Conservation (phyloP, 2,113 vertebrate species). For the Sander vitreus region DNA sequence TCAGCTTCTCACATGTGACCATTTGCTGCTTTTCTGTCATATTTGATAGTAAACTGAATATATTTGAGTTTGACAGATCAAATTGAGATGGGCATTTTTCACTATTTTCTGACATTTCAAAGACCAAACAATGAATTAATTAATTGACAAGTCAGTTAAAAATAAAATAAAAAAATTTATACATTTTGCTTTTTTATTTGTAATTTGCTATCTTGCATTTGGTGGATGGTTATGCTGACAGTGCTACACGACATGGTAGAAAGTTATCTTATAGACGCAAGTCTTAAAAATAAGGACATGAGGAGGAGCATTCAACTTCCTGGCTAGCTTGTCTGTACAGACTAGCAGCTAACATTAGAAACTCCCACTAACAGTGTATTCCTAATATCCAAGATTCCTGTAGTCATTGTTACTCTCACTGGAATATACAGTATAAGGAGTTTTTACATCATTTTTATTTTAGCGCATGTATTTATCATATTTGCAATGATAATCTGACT, state of each 20-base stretch:
- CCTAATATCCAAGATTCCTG: background rate
- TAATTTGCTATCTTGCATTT: background rate
- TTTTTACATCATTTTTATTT: background rate
- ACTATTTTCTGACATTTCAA: background rate
- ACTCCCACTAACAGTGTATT: background rate
- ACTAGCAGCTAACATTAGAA: background rate
- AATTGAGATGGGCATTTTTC: background rate
- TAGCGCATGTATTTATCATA: background rate
- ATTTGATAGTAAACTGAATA: background rate
- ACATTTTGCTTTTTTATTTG: too few relatives aligned
- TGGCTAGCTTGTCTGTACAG: background rate
- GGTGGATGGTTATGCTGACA: background rate
- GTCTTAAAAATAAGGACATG: background rate
- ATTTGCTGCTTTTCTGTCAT: background rate
- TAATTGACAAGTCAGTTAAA: too few relatives aligned
- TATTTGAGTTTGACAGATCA: background rate
- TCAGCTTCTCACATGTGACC: background rate
- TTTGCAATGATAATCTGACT: background rate
- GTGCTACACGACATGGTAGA: background rate
- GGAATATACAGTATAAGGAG: background rate
- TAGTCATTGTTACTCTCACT: background rate
- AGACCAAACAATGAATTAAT: background rate
- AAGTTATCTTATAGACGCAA: background rate
- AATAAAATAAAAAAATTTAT: too few relatives aligned
- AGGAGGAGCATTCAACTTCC: background rate